Evolutionary conservation across 2,888 invertebrate genomes (phyloP).

Genomic region (Cylindroiulus punctatus): DNA sequence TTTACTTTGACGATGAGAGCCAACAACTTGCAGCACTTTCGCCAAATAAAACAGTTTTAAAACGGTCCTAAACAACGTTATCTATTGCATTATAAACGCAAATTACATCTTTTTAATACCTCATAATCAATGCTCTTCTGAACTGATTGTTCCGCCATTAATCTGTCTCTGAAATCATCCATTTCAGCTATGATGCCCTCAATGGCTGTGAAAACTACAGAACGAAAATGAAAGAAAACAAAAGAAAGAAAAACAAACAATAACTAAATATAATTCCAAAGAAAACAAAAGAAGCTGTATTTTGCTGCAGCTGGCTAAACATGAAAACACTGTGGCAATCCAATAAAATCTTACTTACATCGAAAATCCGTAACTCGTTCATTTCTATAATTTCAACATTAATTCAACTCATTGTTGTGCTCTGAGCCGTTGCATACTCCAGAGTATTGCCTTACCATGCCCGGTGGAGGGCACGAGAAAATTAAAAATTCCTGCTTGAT

Average conservation of each 20-base stretch:
- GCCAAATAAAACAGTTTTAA: constrained; percentile 10
- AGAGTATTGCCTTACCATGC: neutral
- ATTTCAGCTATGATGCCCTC: constrained; percentile 83
- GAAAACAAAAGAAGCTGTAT: neutral
- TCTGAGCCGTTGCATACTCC: neutral
- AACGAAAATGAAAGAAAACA: constrained; percentile 49
- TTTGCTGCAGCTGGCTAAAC: neutral
- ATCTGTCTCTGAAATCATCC: constrained; percentile 75
- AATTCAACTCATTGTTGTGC: neutral
- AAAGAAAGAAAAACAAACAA: constrained; percentile 52
- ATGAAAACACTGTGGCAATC: neutral
- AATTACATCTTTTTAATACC: constrained; percentile 44
- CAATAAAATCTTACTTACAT: neutral
- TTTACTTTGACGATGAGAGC: neutral
- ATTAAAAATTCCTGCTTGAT: constrained; percentile 3
- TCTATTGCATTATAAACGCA: neutral
- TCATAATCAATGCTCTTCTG: constrained; percentile 52
- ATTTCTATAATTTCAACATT: constrained; percentile 9
- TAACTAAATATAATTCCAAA: constrained; percentile 41
- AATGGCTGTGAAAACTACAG: constrained; percentile 79
- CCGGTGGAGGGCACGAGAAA: neutral
- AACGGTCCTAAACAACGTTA: neutral
- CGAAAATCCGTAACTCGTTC: constrained; percentile 5
- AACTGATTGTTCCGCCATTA: constrained; percentile 55
- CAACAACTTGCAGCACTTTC: neutral